These are phyloP conservation scores for Salvelinus sp. DNA, from an alignment of 2,113 vertebrate species.

Conservation along the genomic window DNA sequence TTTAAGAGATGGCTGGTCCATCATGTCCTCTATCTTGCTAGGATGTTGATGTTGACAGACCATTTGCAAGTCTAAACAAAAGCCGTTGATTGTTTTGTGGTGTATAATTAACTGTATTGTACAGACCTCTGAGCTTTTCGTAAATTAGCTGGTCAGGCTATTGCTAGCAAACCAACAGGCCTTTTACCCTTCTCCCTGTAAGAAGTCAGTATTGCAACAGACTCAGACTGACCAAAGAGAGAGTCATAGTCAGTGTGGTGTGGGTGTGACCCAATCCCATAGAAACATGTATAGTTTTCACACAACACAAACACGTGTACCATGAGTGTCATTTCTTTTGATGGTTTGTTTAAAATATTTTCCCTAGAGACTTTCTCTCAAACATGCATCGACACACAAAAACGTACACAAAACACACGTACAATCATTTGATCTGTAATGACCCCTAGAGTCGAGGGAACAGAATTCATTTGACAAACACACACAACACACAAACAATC, in stretches of 20 bases:
- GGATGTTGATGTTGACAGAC: conserved; percentile 23
- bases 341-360: background rate
- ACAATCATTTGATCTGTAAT: background rate
- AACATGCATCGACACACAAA: background rate
- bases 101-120: conserved; percentile 40
- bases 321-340: background rate
- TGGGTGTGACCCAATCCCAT: background rate
- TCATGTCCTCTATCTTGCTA: background rate
- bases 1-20: background rate
- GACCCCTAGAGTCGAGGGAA: conserved; percentile 1
- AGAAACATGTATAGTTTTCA: background rate
- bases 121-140: conserved; percentile 22
- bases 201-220: conserved; percentile 6
- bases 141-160: conserved; percentile 37
- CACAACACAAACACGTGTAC: background rate
- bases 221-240: conserved; percentile 34
- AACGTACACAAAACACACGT: background rate
- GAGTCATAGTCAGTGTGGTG: conserved; percentile 20
- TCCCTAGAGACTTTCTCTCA: background rate
- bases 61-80: conserved; percentile 39
- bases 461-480: conserved; percentile 19
- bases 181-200: conserved; percentile 10
- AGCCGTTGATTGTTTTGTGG: conserved; percentile 5
- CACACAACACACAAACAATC: background rate
- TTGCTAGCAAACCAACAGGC: conserved; percentile 1